A percentile compares a stretch with the other conserved stretches of the same genome.
phyloP scores from a whole-genome alignment of 2,797 vertebrate genomes.

The Aselliscus stoliczkanus region DNA sequence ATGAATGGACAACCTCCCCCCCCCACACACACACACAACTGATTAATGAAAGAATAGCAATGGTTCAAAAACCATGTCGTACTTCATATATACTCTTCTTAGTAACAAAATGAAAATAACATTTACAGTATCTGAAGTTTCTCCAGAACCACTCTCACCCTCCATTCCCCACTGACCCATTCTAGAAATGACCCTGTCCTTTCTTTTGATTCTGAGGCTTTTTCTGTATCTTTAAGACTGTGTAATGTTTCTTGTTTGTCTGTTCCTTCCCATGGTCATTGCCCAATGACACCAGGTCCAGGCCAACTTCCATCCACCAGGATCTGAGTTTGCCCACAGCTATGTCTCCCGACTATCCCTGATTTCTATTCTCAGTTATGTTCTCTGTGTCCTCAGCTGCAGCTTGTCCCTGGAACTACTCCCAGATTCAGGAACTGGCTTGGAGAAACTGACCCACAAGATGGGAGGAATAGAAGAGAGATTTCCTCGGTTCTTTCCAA shows the following conservation, averaged over 20 bases:
- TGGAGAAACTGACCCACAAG: constrained; percentile 44
- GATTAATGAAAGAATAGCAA: neutral
- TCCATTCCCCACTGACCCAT: neutral
- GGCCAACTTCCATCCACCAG: constrained; percentile 64
- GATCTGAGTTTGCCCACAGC: constrained; percentile 64
- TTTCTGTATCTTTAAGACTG: constrained; percentile 51
- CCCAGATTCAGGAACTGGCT: constrained; percentile 56
- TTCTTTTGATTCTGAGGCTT: neutral
- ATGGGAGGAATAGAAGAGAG: neutral
- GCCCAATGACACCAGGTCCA: constrained; percentile 58
- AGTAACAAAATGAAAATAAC: neutral
- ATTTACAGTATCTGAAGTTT: neutral
- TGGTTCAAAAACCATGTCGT: neutral
- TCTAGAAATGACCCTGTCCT: neutral
- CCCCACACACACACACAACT: no score
- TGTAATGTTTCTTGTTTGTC: constrained; percentile 47
- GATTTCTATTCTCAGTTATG: constrained; percentile 60
- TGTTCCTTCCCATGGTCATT: constrained; percentile 50
- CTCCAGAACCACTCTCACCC: neutral
- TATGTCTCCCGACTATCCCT: constrained; percentile 57
- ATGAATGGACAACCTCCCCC: neutral
- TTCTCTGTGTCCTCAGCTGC: constrained; percentile 67
- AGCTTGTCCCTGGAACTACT: constrained; percentile 64
- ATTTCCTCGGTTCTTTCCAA: neutral
- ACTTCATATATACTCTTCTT: neutral